Evolutionary conservation across 2,113 vertebrate species (phyloP).

Genomic region (Carassius carassius): DNA sequence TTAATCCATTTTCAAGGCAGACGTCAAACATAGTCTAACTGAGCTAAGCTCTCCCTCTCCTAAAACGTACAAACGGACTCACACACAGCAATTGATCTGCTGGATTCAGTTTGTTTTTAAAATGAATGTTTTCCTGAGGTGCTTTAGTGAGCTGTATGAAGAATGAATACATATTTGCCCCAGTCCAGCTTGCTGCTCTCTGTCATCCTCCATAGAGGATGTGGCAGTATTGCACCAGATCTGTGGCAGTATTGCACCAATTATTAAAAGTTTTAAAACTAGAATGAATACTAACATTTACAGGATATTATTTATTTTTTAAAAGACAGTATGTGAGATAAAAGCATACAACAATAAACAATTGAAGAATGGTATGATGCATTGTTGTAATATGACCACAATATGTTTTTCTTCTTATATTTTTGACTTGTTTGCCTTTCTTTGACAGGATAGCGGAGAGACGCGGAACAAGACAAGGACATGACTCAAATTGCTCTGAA

Average conservation of each 20-base stretch:
- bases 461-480: too few relatives aligned
- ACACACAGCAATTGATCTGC: constrained; percentile 31
- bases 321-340: too few relatives aligned
- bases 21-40: constrained; percentile 41
- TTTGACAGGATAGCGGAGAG: too few relatives aligned
- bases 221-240: neutral
- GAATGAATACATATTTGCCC: constrained; percentile 1
- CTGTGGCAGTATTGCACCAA: neutral
- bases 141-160: constrained; percentile 2
- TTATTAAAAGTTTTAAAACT: neutral
- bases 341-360: too few relatives aligned
- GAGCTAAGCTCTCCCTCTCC: constrained; percentile 26
- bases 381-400: too few relatives aligned
- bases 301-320: too few relatives aligned
- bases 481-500: too few relatives aligned
- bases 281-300: too few relatives aligned
- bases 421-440: too few relatives aligned
- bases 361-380: too few relatives aligned
- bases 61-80: neutral
- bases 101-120: constrained; percentile 24
- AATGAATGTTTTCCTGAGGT: constrained; percentile 26
- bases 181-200: neutral
- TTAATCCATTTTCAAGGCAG: constrained; percentile 52
- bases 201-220: neutral
- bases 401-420: too few relatives aligned